These are phyloP conservation scores for Pseudeuparius sepicola DNA, from an alignment of 2,888 invertebrate species.

Conservation along the genomic window DNA sequence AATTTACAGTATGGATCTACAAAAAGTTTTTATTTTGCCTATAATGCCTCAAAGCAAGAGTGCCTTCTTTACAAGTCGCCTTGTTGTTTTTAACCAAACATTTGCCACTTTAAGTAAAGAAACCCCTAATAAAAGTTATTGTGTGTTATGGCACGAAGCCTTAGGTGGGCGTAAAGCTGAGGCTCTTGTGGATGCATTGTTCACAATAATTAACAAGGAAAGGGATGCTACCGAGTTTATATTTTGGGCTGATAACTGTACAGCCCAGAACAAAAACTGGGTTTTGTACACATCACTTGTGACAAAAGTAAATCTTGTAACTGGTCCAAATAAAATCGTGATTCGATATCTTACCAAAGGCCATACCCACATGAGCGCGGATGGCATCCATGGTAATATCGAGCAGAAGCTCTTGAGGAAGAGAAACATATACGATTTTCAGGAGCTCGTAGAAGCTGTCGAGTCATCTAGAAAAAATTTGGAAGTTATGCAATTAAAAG, in stretches of 20 bases:
- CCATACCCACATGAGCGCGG: too few relatives aligned
- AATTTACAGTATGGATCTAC: conserved; percentile 5
- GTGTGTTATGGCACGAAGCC: conserved; percentile 7
- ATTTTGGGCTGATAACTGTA: too few relatives aligned
- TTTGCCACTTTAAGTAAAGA: conserved; percentile 7
- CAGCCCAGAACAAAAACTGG: too few relatives aligned
- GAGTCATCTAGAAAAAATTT: too few relatives aligned
- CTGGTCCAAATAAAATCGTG: too few relatives aligned
- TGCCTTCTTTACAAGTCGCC: conserved; percentile 3
- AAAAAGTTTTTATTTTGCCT: conserved; percentile 6
- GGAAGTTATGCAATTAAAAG: too few relatives aligned
- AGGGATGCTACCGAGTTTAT: conserved; percentile 4
- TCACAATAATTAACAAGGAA: conserved; percentile 2
- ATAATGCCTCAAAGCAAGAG: conserved; percentile 2
- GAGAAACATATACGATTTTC: too few relatives aligned
- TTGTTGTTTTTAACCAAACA: conserved; percentile 7
- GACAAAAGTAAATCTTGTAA: too few relatives aligned
- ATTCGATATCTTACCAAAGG: too few relatives aligned
- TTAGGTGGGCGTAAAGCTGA: conserved; percentile 6
- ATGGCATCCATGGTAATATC: conserved; percentile 14
- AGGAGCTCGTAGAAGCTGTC: too few relatives aligned
- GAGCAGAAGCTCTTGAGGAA: conserved; percentile 4
- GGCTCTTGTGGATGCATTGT: conserved; percentile 4
- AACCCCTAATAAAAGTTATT: conserved; percentile 3
- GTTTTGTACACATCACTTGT: too few relatives aligned